Base-by-base conservation (phyloP, 23 tunicate genomes). In the Clavelina lepadiformis region DNA sequence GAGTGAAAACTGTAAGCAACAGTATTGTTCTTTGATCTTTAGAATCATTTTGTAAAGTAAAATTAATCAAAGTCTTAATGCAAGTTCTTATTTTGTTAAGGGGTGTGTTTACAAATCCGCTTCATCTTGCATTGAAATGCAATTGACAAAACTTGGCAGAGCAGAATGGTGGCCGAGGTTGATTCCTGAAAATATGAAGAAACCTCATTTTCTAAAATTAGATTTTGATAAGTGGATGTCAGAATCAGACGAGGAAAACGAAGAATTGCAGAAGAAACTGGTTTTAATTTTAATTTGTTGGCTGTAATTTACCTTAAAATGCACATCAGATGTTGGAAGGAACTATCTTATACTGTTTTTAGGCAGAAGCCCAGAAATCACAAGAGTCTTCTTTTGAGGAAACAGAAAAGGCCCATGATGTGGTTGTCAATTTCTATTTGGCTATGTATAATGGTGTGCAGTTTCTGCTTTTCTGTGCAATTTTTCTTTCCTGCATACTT, bases 161-260 rank as follows among this genome's bases (percentile, higher is more conserved):
- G 89, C 76, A 2, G 68, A 72, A 45, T 89, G 81, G 78, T 89
- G 98, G 98, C 89, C 91, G 8, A 55, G 83, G 8, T 74, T 78
- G n/a, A 24, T 89, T n/a, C 86, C 98, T 0, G 73, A 69, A 46
- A 64, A 80, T 38, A 49, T 51, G 46, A 81, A 81, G 68, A 69
- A 69, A 32, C 82, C 82, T 29, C 98, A 89, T 65, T 89, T 55
- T 53, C 58, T 89, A 29, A 89, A 89, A 69, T 38, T 89, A n/a
- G 88, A 89, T 65, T 89, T 89, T 75, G 84, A 75, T 19, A 79
- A 72, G 23, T 89, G 98, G 98, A 73, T 34, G 54, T 59, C 82
- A n/a, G 93, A 84, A 37, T 76, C 82, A 6, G 93, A 84, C 49
- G 82, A 76, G 19, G 93, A 84, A 32, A 78, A 68, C 4, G 71